Evolutionary conservation across 2,797 vertebrate species (phyloP), one percentile per base, ranked within the genome.

Genomic region (Denticeps clupeoides): DNA sequence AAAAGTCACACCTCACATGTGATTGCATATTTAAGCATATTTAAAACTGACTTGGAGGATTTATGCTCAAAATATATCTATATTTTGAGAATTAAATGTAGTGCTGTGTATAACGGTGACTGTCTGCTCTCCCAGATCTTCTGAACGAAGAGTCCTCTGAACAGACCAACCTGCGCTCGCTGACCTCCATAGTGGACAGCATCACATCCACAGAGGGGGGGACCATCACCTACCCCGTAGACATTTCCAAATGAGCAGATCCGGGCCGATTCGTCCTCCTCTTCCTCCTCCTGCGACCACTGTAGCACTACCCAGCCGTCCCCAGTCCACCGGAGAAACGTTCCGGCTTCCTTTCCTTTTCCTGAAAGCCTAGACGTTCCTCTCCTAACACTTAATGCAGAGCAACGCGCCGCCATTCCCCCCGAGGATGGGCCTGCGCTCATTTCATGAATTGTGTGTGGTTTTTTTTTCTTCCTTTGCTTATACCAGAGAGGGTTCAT

Each of bases 121-220:
- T n/a, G n/a, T n/a, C n/a, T n/a, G n/a, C 38, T 45, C 57, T 56
- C 28, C 21, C 62, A 97, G 94, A 95, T 73, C 88, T 93, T 24
- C 77, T 98, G 63, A 75, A 84, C 0, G 78, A 85, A 0, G 87
- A 91, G n/a, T 77, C 83, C 2, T 73, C 84, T 0, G 88, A 93
- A 28, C 85, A 91, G 43, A 80, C 77, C 58, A 89, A 85, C 71
- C 86, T 97, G 69, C 88, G 82, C 32, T 89, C 90, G 0, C 82
- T 98, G 69, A 88, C 86, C 25, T 95, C 92, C 59, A 93, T 98
- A 2, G 91, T 97, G 65, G 87, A 94, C 31, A 88, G 90, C 83
- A 95, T 97, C 46, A 70, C 88, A 4, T 78, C 72, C 0, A 72
- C 80, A 62, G 86, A 85, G 10, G 75, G 82, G 0, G 82, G 84